Percentiles rank a stretch among this genome's conserved stretches.
Evolutionary conservation across 2,797 vertebrate species (phyloP).

Genomic region (Tolypeutes matacus): DNA sequence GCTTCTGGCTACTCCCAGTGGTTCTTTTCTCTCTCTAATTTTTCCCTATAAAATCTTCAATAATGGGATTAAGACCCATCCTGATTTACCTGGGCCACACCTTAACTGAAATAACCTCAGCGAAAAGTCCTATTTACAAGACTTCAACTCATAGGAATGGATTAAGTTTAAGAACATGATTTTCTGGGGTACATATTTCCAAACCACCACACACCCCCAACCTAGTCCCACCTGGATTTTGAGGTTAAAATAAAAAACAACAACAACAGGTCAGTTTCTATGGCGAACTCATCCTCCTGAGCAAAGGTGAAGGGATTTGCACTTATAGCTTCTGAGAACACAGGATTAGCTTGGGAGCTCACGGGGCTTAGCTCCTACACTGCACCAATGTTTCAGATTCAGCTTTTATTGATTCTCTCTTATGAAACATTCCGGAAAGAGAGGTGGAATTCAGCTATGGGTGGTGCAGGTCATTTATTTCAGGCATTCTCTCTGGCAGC

Average conservation of each 20-base stretch:
- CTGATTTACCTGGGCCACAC: no score
- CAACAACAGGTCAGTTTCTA: constrained; percentile 48
- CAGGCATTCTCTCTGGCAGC: constrained; percentile 42
- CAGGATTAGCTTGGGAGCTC: constrained; percentile 65
- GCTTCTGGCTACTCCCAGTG: no score
- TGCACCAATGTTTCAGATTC: constrained; percentile 64
- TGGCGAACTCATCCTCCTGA: constrained; percentile 67
- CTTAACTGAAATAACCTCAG: no score
- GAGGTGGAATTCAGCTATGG: constrained; percentile 18
- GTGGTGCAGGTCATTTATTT: constrained; percentile 76
- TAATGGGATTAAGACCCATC: no score
- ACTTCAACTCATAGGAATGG: no score
- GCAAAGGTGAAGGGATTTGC: constrained; percentile 70
- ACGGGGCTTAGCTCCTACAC: constrained; percentile 54
- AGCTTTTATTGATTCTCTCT: constrained; percentile 73
- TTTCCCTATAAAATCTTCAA: no score
- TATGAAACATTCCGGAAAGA: constrained; percentile 75
- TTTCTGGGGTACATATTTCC: no score
- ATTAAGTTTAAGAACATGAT: no score
- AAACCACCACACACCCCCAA: background rate
- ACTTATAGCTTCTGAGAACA: constrained; percentile 68
- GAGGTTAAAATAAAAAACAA: constrained; percentile 70
- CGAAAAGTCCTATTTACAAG: no score
- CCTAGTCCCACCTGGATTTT: constrained; percentile 60
- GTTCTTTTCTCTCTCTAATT: no score